Percentiles rank a stretch among this genome's conserved stretches.
phyloP scores from a whole-genome alignment of 2,113 vertebrate genomes.

The Antechinus flavipes region DNA sequence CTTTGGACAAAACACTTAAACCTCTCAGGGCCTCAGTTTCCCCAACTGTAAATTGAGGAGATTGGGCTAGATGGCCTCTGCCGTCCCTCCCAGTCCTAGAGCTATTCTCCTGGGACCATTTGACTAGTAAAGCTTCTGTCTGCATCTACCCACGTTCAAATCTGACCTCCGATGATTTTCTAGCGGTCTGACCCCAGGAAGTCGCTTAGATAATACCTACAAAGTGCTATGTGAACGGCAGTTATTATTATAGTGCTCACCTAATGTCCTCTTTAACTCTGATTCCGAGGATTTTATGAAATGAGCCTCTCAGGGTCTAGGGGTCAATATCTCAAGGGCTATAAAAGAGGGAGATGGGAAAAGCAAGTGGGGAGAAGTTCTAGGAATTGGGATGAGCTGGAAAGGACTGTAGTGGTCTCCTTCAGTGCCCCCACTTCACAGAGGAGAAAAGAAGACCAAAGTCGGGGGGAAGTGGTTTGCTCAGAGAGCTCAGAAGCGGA shows the following conservation, averaged over 20 bases:
- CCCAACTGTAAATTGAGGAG: neutral
- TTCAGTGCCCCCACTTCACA: neutral
- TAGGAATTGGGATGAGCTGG: neutral
- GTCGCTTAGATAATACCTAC: neutral
- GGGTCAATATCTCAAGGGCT: neutral
- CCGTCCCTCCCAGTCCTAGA: neutral
- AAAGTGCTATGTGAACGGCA: neutral
- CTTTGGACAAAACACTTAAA: neutral
- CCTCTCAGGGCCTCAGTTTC: neutral
- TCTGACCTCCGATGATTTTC: neutral
- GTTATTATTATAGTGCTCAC: neutral
- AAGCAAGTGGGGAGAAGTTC: neutral
- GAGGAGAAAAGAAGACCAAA: neutral
- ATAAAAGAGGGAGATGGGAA: neutral
- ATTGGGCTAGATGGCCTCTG: neutral
- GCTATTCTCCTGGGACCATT: neutral
- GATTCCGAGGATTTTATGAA: neutral
- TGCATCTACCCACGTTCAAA: neutral
- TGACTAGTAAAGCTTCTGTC: neutral
- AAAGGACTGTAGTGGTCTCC: neutral
- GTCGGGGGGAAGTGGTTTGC: neutral
- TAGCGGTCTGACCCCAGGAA: neutral
- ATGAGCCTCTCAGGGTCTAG: neutral
- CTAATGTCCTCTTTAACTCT: neutral
- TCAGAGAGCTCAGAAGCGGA: neutral